phyloP scores from a whole-genome alignment of 2,113 vertebrate genomes.

The Xiphophorus maculatus region DNA sequence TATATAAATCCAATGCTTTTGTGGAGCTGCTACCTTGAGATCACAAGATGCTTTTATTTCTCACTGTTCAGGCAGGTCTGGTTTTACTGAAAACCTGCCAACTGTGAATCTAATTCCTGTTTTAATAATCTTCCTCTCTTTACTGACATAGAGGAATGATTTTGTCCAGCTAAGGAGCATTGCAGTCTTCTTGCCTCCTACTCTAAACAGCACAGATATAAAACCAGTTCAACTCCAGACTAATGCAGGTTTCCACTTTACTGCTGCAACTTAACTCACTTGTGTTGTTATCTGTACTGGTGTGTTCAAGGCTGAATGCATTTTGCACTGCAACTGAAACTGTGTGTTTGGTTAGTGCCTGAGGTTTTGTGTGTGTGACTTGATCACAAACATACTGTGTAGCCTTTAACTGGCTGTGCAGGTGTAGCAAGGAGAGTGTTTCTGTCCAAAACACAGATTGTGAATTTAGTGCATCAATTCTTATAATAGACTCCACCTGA shows the following conservation, averaged over 20 bases:
- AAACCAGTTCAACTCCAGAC: conserved; percentile 11
- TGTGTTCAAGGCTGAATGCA: conserved; percentile 10
- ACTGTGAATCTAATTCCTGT: conserved; percentile 32
- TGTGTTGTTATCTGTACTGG: conserved; percentile 20
- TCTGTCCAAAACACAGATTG: conserved; percentile 13
- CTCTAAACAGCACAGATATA: conserved; percentile 1
- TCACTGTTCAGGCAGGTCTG: neutral
- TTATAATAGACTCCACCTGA: conserved; percentile 20
- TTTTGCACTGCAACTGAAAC: conserved; percentile 9
- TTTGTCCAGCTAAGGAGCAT: conserved; percentile 21
- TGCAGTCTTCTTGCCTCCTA: conserved; percentile 1
- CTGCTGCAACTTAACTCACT: conserved; percentile 24
- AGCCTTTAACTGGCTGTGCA: conserved; percentile 12
- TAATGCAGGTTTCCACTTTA: conserved; percentile 7
- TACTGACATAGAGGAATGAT: conserved; percentile 2
- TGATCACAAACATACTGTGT: conserved; percentile 4
- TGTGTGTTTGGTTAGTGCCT: conserved; percentile 12
- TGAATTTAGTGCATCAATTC: conserved; percentile 16
- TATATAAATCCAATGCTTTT: conserved; percentile 8
- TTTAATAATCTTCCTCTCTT: conserved; percentile 31
- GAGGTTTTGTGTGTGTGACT: conserved; percentile 4
- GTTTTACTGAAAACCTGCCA: conserved; percentile 14
- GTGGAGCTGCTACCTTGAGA: neutral
- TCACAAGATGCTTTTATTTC: conserved; percentile 5
- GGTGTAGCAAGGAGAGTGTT: conserved; percentile 4